A percentile compares a stretch with the other conserved stretches of the same genome.
These are phyloP conservation scores for Anabas testudineus DNA, from an alignment of 2,797 vertebrate genomes.

Conservation along the genomic window DNA sequence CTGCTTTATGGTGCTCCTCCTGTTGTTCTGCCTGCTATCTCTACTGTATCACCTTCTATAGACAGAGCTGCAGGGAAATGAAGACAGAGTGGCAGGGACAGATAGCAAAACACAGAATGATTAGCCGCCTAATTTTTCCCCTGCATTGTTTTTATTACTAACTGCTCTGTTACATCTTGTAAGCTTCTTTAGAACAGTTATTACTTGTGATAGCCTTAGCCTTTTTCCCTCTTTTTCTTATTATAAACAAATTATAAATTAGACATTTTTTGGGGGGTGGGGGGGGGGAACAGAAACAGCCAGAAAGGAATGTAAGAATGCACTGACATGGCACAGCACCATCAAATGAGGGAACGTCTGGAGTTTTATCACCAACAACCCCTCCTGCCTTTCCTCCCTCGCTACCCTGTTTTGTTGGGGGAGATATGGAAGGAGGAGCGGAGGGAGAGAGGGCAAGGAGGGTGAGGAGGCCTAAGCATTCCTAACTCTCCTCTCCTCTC, in stretches of 20 bases:
- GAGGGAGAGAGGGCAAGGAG: conserved; percentile 84
- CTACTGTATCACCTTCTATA: conserved; percentile 35
- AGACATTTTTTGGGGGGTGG: too few relatives aligned
- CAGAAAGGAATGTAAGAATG: conserved; percentile 88
- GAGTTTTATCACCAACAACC: conserved; percentile 94
- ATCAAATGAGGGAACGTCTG: conserved; percentile 97
- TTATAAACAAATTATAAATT: too few relatives aligned
- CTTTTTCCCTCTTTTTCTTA: too few relatives aligned
- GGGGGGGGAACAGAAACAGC: conserved; percentile 69
- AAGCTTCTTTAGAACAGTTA: conserved; percentile 15
- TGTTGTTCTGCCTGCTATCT: conserved; percentile 20
- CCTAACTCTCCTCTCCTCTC: conserved; percentile 84
- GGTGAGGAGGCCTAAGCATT: conserved; percentile 90
- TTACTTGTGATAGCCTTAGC: not conserved
- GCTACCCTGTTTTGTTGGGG: conserved; percentile 71
- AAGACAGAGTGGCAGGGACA: conserved; percentile 22
- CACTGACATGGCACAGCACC: conserved; percentile 91
- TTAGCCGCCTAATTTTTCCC: conserved; percentile 36
- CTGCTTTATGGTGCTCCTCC: conserved; percentile 25
- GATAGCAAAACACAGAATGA: conserved; percentile 23
- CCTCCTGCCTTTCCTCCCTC: conserved; percentile 43
- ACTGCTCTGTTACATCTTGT: conserved; percentile 14
- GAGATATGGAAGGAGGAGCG: conserved; percentile 81
- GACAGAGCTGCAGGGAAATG: conserved; percentile 26
- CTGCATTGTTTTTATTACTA: conserved; percentile 21